phyloP scores from a whole-genome alignment of 2,797 vertebrate species.

The Anas flavirostris region DNA sequence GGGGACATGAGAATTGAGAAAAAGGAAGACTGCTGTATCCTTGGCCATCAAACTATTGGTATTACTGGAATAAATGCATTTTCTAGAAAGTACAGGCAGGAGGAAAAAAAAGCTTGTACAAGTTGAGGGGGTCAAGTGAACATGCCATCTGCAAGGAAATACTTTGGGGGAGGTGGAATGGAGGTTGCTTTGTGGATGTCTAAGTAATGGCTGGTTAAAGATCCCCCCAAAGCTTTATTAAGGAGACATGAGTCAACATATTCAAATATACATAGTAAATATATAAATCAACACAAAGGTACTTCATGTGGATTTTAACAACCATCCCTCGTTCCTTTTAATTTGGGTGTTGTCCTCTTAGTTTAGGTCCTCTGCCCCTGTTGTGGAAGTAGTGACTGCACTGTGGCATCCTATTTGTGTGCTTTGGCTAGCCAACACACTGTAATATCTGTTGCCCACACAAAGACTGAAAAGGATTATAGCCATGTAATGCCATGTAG shows the following conservation, averaged over 20 bases:
- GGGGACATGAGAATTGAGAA: neutral
- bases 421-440: neutral
- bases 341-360: neutral
- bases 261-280: neutral
- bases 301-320: neutral
- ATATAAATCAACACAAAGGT: neutral
- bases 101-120: neutral
- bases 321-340: neutral
- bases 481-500: neutral
- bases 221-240: neutral
- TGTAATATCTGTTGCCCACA: neutral
- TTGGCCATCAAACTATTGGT: neutral
- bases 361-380: neutral
- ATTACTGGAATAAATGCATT: neutral
- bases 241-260: neutral
- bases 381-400: neutral
- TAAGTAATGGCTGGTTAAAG: neutral
- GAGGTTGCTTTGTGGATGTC: neutral
- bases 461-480: neutral
- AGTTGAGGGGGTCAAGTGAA: neutral
- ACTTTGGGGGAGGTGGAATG: neutral
- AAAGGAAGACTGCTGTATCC: neutral
- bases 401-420: neutral
- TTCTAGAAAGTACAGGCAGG: neutral
- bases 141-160: fast-evolving